phyloP scores from a whole-genome alignment of 2,797 vertebrate species.

The Lindbergichthys nudifrons region DNA sequence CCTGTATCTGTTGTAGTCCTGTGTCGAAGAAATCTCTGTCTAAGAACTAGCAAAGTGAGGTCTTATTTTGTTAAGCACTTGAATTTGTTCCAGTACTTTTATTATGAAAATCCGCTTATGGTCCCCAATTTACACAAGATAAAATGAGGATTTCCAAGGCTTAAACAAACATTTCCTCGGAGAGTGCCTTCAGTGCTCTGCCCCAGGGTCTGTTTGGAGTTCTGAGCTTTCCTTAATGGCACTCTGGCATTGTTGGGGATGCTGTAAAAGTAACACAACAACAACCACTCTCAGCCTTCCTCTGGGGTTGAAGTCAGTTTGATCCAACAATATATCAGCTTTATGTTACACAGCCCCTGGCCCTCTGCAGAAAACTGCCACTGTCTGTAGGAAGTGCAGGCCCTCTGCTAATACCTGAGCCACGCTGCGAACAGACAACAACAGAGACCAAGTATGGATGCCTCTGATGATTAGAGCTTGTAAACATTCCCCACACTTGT shows the following conservation, averaged over 20 bases:
- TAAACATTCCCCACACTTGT: conserved; percentile 48
- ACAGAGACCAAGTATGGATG: conserved; percentile 18
- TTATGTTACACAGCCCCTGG: conserved; percentile 27
- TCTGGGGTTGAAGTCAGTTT: conserved; percentile 18
- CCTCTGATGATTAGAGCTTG: conserved; percentile 36
- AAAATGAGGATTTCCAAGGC: conserved; percentile 40
- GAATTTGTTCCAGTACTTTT: conserved; percentile 9
- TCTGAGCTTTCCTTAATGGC: conserved; percentile 47
- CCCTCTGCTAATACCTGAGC: conserved; percentile 41
- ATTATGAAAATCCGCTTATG: conserved; percentile 2
- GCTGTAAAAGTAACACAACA: conserved; percentile 39
- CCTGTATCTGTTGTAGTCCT: background rate
- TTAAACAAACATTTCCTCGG: conserved; percentile 53
- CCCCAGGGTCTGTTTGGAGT: conserved; percentile 52
- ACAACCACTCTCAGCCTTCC: conserved; percentile 23
- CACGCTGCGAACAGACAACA: conserved; percentile 36
- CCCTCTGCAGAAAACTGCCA: conserved; percentile 34
- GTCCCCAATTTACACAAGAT: conserved; percentile 34
- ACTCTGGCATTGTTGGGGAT: conserved; percentile 42
- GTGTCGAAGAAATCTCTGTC: no score
- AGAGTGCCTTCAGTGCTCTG: conserved; percentile 34
- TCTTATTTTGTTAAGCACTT: conserved; percentile 6
- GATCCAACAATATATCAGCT: conserved; percentile 40
- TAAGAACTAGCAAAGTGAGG: background rate
- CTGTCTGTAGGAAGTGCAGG: conserved; percentile 26